Evolutionary conservation across 2,113 vertebrate species (phyloP).

Genomic region (Sus scrofa): DNA sequence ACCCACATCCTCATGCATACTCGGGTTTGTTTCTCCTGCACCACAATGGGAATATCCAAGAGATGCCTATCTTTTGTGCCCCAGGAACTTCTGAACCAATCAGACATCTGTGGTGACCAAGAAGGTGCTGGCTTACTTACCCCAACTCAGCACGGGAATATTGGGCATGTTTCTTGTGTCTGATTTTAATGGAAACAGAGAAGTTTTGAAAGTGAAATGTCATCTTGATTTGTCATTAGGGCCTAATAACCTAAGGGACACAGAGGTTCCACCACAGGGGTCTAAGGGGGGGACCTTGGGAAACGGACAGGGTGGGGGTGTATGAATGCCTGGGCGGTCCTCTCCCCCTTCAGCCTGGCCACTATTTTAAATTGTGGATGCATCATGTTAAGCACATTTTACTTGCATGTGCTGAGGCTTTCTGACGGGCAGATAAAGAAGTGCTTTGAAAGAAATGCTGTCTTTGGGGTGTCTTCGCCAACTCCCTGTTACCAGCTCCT

Average conservation of each 20-base stretch:
- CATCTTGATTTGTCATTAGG: neutral
- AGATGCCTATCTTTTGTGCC: neutral
- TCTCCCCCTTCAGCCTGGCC: neutral
- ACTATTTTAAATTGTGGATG: neutral
- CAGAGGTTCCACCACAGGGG: neutral
- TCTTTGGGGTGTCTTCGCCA: neutral
- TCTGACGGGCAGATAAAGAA: neutral
- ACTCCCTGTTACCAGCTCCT: neutral
- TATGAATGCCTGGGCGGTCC: neutral
- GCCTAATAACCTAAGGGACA: neutral
- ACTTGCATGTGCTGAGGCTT: neutral
- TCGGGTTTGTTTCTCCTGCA: too few relatives aligned
- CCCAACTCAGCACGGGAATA: neutral
- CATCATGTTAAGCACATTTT: neutral
- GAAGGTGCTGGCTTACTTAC: neutral
- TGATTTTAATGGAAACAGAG: neutral
- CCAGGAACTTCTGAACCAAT: neutral
- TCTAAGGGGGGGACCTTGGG: neutral
- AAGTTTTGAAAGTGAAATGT: conserved; percentile 44
- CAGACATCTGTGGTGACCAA: neutral
- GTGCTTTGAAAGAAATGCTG: neutral
- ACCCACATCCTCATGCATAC: too few relatives aligned
- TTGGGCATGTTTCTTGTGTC: neutral
- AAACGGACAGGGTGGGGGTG: neutral
- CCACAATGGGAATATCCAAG: too few relatives aligned